Conservation (phyloP, 2,113 vertebrate species). For the Oenanthe oenanthe region DNA sequence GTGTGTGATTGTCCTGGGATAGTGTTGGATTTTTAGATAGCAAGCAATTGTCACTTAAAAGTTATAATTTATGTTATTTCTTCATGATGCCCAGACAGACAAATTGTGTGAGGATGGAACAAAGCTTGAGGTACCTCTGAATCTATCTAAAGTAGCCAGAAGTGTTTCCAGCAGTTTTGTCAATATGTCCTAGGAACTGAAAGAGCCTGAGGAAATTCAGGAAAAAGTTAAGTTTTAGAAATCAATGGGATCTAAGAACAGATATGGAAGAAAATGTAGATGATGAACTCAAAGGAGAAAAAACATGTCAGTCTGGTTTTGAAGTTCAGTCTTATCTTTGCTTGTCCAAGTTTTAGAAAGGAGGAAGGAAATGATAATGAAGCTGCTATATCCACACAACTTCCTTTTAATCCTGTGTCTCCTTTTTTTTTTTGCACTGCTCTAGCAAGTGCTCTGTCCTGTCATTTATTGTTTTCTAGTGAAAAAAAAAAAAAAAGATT, state of each 20-base stretch:
- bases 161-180: background rate
- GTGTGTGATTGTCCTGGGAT: background rate
- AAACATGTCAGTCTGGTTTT: background rate
- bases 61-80: background rate
- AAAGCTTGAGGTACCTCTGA: background rate
- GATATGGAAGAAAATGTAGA: background rate
- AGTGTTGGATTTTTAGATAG: background rate
- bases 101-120: background rate
- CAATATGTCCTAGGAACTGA: background rate
- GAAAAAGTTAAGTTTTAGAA: background rate
- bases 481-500: background rate
- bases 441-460: background rate
- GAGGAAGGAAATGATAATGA: background rate
- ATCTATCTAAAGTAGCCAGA: background rate
- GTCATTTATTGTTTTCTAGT: background rate
- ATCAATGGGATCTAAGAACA: background rate
- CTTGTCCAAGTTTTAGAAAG: background rate
- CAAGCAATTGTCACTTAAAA: background rate
- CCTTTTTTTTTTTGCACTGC: background rate
- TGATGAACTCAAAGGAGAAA: background rate
- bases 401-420: background rate
- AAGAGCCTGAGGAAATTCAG: background rate
- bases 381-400: background rate
- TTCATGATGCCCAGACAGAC: background rate
- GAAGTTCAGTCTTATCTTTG: background rate